phyloP scores from a whole-genome alignment of 2,888 invertebrate species.

The Diarsia rubi region DNA sequence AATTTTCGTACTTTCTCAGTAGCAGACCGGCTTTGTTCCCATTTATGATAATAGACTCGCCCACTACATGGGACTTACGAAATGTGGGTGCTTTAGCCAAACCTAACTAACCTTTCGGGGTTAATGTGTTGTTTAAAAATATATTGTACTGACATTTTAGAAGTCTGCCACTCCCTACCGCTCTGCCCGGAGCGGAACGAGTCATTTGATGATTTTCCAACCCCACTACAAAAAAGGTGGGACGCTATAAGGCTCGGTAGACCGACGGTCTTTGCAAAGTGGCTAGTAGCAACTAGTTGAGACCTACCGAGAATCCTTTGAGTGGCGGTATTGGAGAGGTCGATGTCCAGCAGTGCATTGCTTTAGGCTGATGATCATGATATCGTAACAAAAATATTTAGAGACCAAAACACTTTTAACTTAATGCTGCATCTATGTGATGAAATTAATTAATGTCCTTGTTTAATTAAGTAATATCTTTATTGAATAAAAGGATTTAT shows the following conservation, averaged over 20 bases:
- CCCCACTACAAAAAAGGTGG: no score
- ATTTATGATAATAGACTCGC: neutral
- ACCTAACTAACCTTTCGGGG: no score
- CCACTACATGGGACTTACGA: neutral
- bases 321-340: no score
- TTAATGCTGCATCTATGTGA: neutral
- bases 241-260: no score
- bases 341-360: no score
- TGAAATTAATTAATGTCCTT: neutral
- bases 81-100: neutral
- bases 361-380: no score
- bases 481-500: constrained; percentile 18
- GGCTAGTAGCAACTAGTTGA: no score
- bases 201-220: no score
- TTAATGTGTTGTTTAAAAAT: neutral
- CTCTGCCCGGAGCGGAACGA: no score
- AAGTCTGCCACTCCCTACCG: no score
- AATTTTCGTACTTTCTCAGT: neutral
- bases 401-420: neutral
- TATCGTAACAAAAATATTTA: neutral
- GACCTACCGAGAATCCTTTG: no score
- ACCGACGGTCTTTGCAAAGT: no score
- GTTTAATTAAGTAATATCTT: constrained; percentile 9
- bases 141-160: neutral
- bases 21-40: neutral